A percentile compares a stretch with the other conserved stretches of the same genome.
These are phyloP conservation scores for Argyrosomus japonicus DNA, from an alignment of 2,113 vertebrate genomes.

Conservation along the genomic window DNA sequence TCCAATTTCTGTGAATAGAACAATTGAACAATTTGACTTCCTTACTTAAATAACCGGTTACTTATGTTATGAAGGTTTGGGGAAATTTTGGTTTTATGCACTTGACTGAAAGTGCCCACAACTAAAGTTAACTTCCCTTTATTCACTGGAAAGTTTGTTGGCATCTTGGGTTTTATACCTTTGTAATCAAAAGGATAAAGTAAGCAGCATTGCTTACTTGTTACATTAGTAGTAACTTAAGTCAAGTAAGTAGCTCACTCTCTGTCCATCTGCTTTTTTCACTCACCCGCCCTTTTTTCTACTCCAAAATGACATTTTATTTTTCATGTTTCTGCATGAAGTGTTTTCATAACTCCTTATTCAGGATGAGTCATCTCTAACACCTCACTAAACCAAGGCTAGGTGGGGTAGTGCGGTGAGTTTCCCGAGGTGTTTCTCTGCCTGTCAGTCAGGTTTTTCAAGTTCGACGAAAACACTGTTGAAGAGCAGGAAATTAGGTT, in stretches of 20 bases:
- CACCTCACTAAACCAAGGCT: neutral
- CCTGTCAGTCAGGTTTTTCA: constrained; percentile 74
- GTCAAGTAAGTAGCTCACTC: neutral
- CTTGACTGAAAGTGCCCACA: neutral
- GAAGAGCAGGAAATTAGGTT: constrained; percentile 2
- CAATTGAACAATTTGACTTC: constrained; percentile 1
- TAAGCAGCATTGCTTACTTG: too few species aligned
- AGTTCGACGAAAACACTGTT: constrained; percentile 31
- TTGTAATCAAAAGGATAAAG: neutral
- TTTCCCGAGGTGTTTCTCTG: constrained; percentile 29
- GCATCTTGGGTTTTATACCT: neutral
- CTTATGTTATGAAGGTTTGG: neutral
- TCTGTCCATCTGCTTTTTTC: neutral
- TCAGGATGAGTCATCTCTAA: constrained; percentile 32
- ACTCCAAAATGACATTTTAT: neutral
- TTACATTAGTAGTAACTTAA: too few species aligned
- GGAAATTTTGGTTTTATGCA: neutral
- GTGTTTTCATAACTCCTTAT: neutral
- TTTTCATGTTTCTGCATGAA: neutral
- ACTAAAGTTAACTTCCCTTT: neutral
- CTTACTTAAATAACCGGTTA: neutral
- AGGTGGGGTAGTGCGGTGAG: constrained; percentile 31
- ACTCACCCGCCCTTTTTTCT: neutral
- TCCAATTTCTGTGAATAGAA: neutral
- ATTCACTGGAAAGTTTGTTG: neutral